These are phyloP conservation scores for Parelbella ahira DNA, from an alignment of 2,888 invertebrate species.

Conservation along the genomic window DNA sequence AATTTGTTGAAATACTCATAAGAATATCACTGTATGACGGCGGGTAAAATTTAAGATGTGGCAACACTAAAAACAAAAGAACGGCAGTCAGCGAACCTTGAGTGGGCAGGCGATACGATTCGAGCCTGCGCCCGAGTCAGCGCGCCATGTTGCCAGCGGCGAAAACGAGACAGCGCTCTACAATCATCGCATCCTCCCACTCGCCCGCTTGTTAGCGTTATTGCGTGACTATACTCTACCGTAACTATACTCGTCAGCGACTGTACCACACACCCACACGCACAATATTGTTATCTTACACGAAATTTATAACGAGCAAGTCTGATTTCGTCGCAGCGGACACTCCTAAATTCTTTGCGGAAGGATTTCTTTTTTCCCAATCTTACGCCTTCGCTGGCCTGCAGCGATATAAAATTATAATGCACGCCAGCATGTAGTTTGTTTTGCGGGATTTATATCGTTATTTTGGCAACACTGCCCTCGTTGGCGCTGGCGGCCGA, in stretches of 20 bases:
- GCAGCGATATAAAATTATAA: constrained; percentile 64
- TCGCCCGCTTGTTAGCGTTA: constrained; percentile 80
- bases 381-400: constrained; percentile 50
- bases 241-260: constrained; percentile 79
- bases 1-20: too few relatives aligned
- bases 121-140: constrained; percentile 84
- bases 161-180: constrained; percentile 54
- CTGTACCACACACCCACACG: constrained; percentile 75
- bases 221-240: constrained; percentile 57
- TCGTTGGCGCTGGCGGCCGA: constrained; percentile 38
- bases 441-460: constrained; percentile 49
- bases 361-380: constrained; percentile 63
- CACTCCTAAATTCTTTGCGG: constrained; percentile 78
- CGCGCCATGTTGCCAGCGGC: constrained; percentile 76
- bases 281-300: constrained; percentile 77
- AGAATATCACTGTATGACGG: not conserved
- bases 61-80: constrained; percentile 81
- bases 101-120: constrained; percentile 83
- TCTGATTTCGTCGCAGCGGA: constrained; percentile 69
- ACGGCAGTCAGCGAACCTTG: constrained; percentile 82
- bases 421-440: constrained; percentile 50
- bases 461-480: constrained; percentile 59
- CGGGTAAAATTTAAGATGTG: constrained; percentile 40
- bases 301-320: constrained; percentile 78
- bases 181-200: constrained; percentile 41